Evolutionary conservation across 2,113 vertebrate genomes (phyloP).

Genomic region (Amphiprion percula): DNA sequence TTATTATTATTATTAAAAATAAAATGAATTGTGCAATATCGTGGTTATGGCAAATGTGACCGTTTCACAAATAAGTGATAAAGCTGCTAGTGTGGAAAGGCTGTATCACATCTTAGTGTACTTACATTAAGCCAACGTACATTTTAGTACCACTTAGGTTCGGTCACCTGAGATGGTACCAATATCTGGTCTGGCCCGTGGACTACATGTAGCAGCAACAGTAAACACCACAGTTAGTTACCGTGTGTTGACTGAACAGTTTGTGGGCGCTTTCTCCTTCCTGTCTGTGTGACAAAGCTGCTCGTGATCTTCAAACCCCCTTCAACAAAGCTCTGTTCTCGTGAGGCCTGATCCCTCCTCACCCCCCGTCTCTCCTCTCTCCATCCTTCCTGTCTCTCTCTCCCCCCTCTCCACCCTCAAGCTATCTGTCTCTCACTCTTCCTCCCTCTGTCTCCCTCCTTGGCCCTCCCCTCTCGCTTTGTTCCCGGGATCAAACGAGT

Average conservation of each 20-base stretch:
- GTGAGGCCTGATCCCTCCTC: constrained; percentile 69
- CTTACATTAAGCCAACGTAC: too few species aligned
- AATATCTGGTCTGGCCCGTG: not conserved
- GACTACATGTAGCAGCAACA: not conserved
- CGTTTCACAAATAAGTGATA: too few species aligned
- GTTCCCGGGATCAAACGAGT: constrained; percentile 81
- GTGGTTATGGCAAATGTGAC: too few species aligned
- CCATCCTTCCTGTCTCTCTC: constrained; percentile 29
- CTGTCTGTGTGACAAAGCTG: constrained; percentile 70
- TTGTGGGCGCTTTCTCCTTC: constrained; percentile 56
- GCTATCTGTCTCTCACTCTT: constrained; percentile 37
- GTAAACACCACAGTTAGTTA: constrained; percentile 14
- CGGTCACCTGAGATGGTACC: too few species aligned
- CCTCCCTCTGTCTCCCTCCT: constrained; percentile 56
- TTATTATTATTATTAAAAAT: too few species aligned
- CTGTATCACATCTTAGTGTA: too few species aligned
- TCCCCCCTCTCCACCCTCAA: constrained; percentile 46
- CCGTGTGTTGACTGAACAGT: constrained; percentile 24
- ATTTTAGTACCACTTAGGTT: too few species aligned
- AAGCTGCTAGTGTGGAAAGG: too few species aligned
- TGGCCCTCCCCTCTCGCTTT: constrained; percentile 74
- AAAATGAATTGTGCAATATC: too few species aligned
- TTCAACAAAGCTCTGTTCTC: constrained; percentile 78
- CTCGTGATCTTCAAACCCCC: constrained; percentile 79
- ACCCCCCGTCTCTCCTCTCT: constrained; percentile 42